Conservation (phyloP, 2,797 vertebrate genomes). For the Sandelia bainsii region DNA sequence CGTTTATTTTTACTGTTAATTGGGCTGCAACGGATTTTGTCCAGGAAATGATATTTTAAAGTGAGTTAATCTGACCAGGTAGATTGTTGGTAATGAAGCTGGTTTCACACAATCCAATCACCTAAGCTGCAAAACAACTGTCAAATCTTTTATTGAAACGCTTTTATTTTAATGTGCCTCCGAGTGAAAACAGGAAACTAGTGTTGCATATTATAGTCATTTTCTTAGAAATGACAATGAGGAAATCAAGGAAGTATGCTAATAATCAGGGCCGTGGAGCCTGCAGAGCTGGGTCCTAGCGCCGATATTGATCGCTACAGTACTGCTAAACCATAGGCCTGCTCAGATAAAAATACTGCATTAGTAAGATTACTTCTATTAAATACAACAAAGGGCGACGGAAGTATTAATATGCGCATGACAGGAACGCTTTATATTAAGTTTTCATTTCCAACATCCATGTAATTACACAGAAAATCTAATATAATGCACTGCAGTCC, state of each 20-base stretch:
- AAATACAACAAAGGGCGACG: background rate
- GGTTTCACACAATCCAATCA: background rate
- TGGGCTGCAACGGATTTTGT: too few species aligned
- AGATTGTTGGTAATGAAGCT: background rate
- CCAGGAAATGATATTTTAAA: background rate
- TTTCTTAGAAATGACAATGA: conserved; percentile 59
- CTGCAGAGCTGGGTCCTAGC: conserved; percentile 75
- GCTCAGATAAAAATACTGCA: background rate
- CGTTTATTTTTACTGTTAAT: too few species aligned
- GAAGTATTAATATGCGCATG: background rate
- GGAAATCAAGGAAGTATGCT: conserved; percentile 83
- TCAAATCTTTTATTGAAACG: background rate
- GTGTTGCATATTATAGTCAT: conserved; percentile 12
- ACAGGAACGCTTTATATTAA: too few species aligned
- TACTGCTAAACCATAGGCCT: background rate
- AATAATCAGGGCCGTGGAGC: conserved; percentile 55
- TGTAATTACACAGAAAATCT: background rate
- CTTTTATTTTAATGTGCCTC: conserved; percentile 61
- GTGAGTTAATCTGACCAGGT: background rate
- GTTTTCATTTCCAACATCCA: background rate
- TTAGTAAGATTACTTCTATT: background rate
- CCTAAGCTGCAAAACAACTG: background rate
- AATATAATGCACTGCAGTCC: too few species aligned
- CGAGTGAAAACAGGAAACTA: conserved; percentile 57
- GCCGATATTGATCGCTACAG: conserved; percentile 19